A percentile compares a stretch with the other conserved stretches of the same genome.
Conservation (phyloP, 2,888 invertebrate species). For the Drosophila niveifrons region DNA sequence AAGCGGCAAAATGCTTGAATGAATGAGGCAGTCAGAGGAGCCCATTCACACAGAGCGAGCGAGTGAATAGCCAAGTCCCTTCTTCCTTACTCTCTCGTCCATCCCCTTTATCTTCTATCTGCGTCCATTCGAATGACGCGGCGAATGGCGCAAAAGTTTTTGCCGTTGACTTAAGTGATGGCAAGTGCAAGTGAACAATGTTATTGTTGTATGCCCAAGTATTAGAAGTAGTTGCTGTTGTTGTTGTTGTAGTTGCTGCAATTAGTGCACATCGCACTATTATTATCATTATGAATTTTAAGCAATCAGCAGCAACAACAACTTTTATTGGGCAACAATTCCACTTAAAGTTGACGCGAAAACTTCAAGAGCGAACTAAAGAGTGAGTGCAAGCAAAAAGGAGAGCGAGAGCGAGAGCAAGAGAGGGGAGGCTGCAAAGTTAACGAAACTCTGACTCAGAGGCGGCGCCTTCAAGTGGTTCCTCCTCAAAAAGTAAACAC, state of each 20-base stretch:
- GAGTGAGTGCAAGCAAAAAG: not conserved
- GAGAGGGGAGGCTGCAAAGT: conserved; percentile 8
- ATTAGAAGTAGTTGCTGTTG: conserved; percentile 13
- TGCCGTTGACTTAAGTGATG: conserved; percentile 68
- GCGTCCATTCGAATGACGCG: conserved; percentile 49
- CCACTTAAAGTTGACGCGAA: conserved; percentile 59
- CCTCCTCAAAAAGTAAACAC: conserved; percentile 41
- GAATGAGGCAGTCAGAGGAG: conserved; percentile 50
- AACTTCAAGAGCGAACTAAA: conserved; percentile 30
- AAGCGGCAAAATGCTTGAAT: conserved; percentile 75
- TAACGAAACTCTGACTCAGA: not conserved
- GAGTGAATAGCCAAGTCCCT: conserved; percentile 27
- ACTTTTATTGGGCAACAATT: conserved; percentile 37
- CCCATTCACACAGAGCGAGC: not conserved
- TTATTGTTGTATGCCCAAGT: conserved; percentile 37
- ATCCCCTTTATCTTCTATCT: conserved; percentile 30
- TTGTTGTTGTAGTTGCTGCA: conserved; percentile 53
- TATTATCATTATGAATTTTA: conserved; percentile 80
- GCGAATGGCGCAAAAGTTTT: conserved; percentile 63
- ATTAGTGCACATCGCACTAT: conserved; percentile 76
- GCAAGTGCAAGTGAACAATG: conserved; percentile 72
- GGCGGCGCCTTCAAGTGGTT: conserved; percentile 28
- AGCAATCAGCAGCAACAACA: conserved; percentile 65
- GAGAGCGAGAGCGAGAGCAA: not conserved
- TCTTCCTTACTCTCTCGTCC: not conserved